Evolutionary conservation across 2,113 vertebrate genomes (phyloP), one percentile per base, ranked within the genome.

Genomic region (Natator depressus): DNA sequence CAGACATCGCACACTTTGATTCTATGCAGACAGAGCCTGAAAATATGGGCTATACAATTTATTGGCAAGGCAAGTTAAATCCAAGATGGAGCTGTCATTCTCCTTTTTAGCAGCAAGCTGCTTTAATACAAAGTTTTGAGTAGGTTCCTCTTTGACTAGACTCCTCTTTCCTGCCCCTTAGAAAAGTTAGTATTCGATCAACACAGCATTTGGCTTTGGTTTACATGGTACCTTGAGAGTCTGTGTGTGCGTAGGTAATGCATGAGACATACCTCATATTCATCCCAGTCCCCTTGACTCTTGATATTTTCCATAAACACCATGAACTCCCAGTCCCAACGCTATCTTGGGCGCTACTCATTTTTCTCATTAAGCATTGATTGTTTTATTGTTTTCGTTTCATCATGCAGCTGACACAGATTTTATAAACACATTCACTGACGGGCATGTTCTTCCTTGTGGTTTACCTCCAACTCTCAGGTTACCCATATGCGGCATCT

Each of bases 361-460:
- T 5, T 10, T 55, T 90, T 62, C 88, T 93, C 86, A 83, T 82
- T 47, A 20, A 95, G 94, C 84, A 57, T 50, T 53, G 79, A 85
- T 3, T 17, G 87, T 87, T 96, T 96, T 95, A 59, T 3, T 17
- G 85, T 87, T 96, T 96, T 96, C 55, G 55, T 97, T 97, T 97
- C 96, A 86, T 97, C 96, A 80, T 29, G 82, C 88, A 93, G 81
- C 95, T 96, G 94, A 96, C 91, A 95, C 95, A 83, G 14, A 2
- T 84, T 79, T 93, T 87, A 75, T 1, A 97, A 90, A 96, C 88
- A 95, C 10, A 54, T 89, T 91, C 81, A 81, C 46, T 1, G 94
- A 92, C 5, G 10, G 82, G 17, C 83, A 59, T 46, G 82, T 93
- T 97, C 91, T 94, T 96, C 93, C 35, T 84, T 35, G 42, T 42